Evolutionary conservation across 2,888 invertebrate species (phyloP), one percentile per base, ranked within the genome.

Genomic region (Aethes cnicana): DNA sequence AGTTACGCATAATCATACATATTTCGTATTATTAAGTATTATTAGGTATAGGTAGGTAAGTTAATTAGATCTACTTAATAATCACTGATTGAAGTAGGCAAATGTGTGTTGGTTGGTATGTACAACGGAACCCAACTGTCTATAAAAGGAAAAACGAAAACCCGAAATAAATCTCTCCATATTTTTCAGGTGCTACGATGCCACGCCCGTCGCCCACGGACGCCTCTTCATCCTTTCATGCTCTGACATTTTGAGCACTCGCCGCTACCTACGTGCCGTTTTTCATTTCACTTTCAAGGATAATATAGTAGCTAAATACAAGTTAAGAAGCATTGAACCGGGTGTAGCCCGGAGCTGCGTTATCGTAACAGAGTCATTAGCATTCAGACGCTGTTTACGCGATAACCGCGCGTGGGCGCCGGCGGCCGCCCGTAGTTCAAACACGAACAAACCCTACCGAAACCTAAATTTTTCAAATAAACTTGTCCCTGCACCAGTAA

Each of bases 331-430:
- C 43, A 36, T 41, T 37, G 43, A 50, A 33, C 36, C 14, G 14
- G 30, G 30, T 42, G 25, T 33, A 43, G 23, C 26, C 46, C 46
- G 37, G 35, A 21, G 25, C 42, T 48, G 53, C 55, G 64, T 64
- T 74, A 76, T 73, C 74, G 62, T 72, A 72, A 73, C 73, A 74
- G 63, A 71, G 77, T 75, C 83, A 86, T 88, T 86, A 83, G 72
- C 71, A 86, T 86, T 77, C 84, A 74, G 74, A 74, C 67, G 69
- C 59, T 69, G 64, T 59, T 60, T 62, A 53, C 49, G 68, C 72
- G 86, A 86, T 87, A 87, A 81, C 70, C 66, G 54, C 57, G 77
- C 73, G 83, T 81, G 77, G 81, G 82, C 69, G 78, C 61, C 68
- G 62, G 58, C 61, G 49, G 55, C 53, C 55, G 62, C 53, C 53